These are phyloP conservation scores for Gavialis gangeticus DNA, from an alignment of 2,113 vertebrate genomes.

Conservation along the genomic window DNA sequence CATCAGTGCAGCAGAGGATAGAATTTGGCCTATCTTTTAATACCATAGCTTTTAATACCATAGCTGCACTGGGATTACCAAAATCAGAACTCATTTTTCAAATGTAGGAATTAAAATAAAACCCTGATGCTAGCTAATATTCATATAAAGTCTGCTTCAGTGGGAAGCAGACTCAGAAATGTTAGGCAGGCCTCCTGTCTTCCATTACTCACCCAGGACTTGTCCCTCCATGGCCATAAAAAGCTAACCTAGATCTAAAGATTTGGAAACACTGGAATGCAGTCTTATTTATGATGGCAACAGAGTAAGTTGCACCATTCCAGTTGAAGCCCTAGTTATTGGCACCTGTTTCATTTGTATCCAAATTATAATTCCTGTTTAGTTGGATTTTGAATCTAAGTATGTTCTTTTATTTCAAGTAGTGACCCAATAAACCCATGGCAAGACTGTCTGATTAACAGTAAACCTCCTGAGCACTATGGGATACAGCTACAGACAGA, in stretches of 20 bases:
- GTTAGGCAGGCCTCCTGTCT: conserved; percentile 9
- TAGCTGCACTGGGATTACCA: not conserved
- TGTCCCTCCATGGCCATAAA: not conserved
- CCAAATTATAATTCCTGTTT: not conserved
- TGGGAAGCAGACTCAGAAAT: not conserved
- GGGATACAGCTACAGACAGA: not conserved
- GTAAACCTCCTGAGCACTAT: not conserved
- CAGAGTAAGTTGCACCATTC: not conserved
- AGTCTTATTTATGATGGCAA: not conserved
- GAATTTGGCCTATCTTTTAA: not conserved
- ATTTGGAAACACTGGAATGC: conserved; percentile 22
- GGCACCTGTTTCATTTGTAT: not conserved
- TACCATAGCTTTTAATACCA: not conserved
- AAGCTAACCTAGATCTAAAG: conserved; percentile 17
- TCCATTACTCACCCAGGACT: not conserved
- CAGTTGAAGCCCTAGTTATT: not conserved
- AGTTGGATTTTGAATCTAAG: not conserved
- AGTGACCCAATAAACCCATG: not conserved
- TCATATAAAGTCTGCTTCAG: not conserved
- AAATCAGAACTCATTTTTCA: not conserved
- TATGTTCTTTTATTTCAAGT: not conserved
- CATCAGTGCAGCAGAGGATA: not conserved
- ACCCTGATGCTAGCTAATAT: not conserved
- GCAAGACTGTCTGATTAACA: not conserved
- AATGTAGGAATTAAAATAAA: not conserved